Conservation (phyloP, 2,113 vertebrate genomes). For the Athene noctua region DNA sequence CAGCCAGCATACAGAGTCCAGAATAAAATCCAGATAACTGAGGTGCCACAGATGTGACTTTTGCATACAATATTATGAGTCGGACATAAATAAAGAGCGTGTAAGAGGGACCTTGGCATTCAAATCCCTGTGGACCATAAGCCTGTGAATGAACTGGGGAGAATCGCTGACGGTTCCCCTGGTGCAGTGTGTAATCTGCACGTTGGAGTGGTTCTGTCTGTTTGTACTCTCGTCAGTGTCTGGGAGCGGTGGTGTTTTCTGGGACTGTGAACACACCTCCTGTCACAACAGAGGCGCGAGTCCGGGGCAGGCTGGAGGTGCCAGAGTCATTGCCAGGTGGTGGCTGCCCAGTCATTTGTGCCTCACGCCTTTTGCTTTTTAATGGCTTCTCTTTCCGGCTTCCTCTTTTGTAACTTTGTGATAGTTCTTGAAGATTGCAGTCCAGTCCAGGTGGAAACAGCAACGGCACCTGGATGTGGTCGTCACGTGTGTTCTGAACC, state of each 20-base stretch:
- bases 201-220: not conserved
- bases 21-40: not conserved
- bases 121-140: not conserved
- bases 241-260: not conserved
- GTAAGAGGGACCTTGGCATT: not conserved
- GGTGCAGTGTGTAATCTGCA: not conserved
- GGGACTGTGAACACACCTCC: not conserved
- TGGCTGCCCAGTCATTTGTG: not conserved
- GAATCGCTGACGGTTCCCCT: not conserved
- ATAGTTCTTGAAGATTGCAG: constrained; percentile 66
- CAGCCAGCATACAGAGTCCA: not conserved
- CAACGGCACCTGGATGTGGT: constrained; percentile 64
- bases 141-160: not conserved
- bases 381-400: not conserved
- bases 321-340: not conserved
- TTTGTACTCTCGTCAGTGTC: not conserved
- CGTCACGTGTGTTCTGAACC: constrained; percentile 63
- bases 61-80: not conserved
- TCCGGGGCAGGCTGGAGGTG: not conserved
- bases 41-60: not conserved
- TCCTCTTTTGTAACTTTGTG: constrained; percentile 28
- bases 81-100: not conserved
- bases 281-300: not conserved
- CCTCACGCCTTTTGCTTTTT: not conserved
- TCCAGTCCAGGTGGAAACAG: constrained; percentile 80